Base-by-base conservation (phyloP, 2,888 invertebrate genomes). In the Eremobia ochroleuca region DNA sequence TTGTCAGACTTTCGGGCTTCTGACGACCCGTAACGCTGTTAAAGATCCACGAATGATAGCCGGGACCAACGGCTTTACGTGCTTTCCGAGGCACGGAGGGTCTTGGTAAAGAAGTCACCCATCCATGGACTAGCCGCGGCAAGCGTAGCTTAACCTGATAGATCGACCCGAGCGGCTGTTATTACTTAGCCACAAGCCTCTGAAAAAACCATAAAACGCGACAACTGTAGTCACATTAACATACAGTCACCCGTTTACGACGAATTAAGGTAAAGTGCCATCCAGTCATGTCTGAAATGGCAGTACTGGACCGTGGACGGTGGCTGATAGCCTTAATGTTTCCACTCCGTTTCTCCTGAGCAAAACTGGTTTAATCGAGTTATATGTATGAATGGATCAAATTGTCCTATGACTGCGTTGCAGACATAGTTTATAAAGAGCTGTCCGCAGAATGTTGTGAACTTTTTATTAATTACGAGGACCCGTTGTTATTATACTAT, bases 361-460 rank as follows among this genome's bases (percentile, higher is more conserved):
- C 31, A n/a, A 64, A 80, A 52, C 64, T 13, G 15, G 68, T 72
- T 64, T 31, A 72, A 81, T 69, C 62, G 67, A 34, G 71, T 59
- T 64, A 52, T 31, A 61, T n/a, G 40, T 55, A 11, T 25, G 69
- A 77, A 69, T 69, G 72, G 72, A 81, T 73, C 46, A 46, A 61
- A 72, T 73, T 72, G 52, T 69, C 72, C 6, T 28, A 37, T 52
- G 46, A 25, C 9, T 43, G n/a, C 62, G 34, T 28, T 15, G 21
- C n/a, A 52, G 8, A 64, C 28, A 31, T 46, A 11, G 55, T 76
- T 43, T 28, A 61, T 37, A 67, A 59, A 28, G 28, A 5, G 52
- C 58, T 49, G 43, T 55, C 25, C 4, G 1, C 28, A 37, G 4
- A 61, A 9, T 31, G 9, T 34, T 61, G 31, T 34, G 34, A 31